phyloP scores from a whole-genome alignment of 2,888 invertebrate species.

The Chaitophorus viminalis region DNA sequence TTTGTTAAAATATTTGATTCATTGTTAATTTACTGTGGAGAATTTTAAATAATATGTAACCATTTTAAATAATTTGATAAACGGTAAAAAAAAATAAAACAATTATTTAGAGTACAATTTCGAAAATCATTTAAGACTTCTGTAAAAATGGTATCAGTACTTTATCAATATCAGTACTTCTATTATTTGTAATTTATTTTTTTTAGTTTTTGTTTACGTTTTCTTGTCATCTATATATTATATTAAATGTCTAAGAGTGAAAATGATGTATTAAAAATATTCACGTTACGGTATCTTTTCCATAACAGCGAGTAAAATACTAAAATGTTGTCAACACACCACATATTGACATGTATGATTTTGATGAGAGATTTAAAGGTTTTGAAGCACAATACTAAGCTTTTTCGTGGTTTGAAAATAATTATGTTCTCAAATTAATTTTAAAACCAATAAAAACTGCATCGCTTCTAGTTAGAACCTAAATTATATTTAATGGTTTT shows the following conservation, averaged over 20 bases:
- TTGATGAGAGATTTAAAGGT: too few relatives aligned
- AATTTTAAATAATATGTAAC: too few relatives aligned
- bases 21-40: too few relatives aligned
- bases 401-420: too few relatives aligned
- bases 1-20: too few relatives aligned
- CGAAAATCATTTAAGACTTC: neutral
- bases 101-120: conserved; percentile 1
- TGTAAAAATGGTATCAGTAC: neutral
- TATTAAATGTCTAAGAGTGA: neutral
- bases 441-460: neutral
- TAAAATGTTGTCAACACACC: too few relatives aligned
- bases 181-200: neutral
- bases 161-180: neutral
- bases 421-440: neutral
- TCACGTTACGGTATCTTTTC: neutral
- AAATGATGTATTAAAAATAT: neutral
- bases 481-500: neutral
- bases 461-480: neutral
- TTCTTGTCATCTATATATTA: neutral
- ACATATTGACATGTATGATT: too few relatives aligned
- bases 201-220: neutral
- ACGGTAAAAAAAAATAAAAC: neutral
- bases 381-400: too few relatives aligned
- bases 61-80: too few relatives aligned
- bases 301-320: neutral